These are phyloP conservation scores for Drosophila villosipedis DNA, from an alignment of 2,888 invertebrate genomes.

Conservation along the genomic window DNA sequence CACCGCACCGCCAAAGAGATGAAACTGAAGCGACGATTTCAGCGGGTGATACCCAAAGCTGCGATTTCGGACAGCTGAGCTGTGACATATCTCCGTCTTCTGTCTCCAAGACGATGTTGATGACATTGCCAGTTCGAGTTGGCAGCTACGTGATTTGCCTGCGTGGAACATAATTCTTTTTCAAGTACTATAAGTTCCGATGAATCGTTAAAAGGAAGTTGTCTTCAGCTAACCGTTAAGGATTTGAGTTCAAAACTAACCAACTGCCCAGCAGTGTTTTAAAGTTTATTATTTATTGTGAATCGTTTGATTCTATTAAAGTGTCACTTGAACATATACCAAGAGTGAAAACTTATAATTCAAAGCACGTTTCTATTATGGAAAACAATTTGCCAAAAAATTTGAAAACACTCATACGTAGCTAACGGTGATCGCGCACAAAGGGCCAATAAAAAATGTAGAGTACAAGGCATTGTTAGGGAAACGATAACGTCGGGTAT, in stretches of 20 bases:
- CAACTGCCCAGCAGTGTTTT: not conserved
- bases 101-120: conserved; percentile 45
- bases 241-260: conserved; percentile 31
- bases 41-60: conserved; percentile 68
- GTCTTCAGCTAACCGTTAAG: conserved; percentile 20
- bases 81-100: conserved; percentile 40
- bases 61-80: conserved; percentile 38
- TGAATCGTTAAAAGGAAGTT: conserved; percentile 23
- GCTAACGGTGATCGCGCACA: conserved; percentile 70
- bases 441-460: conserved; percentile 64
- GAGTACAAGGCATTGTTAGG: conserved; percentile 50
- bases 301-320: conserved; percentile 1
- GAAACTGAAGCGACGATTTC: conserved; percentile 70
- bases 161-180: conserved; percentile 57
- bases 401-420: conserved; percentile 28
- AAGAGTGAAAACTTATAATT: conserved; percentile 26
- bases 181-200: conserved; percentile 61
- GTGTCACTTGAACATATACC: conserved; percentile 4
- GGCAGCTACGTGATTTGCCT: conserved; percentile 71
- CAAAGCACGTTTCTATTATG: conserved; percentile 76
- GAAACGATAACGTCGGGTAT: conserved; percentile 58
- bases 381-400: conserved; percentile 59
- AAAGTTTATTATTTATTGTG: not conserved
- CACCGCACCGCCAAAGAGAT: conserved; percentile 71
- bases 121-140: conserved; percentile 52